Evolutionary conservation across 2,888 invertebrate species (phyloP).

Genomic region (Drosophila koepferae): DNA sequence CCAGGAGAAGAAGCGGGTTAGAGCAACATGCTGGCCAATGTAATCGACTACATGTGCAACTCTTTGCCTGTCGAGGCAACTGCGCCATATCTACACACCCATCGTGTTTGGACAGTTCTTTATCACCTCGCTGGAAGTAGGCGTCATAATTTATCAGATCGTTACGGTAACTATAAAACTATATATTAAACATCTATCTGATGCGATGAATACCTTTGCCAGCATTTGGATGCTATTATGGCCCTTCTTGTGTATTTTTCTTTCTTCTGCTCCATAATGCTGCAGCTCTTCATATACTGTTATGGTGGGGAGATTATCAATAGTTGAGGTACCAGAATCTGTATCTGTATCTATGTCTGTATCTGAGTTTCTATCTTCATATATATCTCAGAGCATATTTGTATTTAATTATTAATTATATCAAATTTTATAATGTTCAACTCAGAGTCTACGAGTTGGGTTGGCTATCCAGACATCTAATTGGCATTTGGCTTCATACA

Average conservation of each 20-base stretch:
- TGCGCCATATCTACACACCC: conserved; percentile 76
- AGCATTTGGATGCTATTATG: conserved; percentile 76
- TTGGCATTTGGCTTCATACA: conserved; percentile 79
- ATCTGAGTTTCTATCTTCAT: not conserved
- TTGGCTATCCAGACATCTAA: conserved; percentile 75
- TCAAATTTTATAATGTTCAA: not conserved
- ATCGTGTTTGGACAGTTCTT: conserved; percentile 83
- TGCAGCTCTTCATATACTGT: conserved; percentile 83
- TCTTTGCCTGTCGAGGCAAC: conserved; percentile 68
- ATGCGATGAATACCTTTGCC: not conserved
- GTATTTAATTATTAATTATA: not conserved
- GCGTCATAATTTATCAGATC: conserved; percentile 83
- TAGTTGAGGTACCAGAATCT: conserved; percentile 67
- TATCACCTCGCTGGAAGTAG: conserved; percentile 82
- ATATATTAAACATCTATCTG: not conserved
- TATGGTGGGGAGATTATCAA: conserved; percentile 83
- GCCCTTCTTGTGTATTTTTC: conserved; percentile 70
- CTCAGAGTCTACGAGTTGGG: conserved; percentile 77
- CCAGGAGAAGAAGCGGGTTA: conserved; percentile 5
- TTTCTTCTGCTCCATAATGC: conserved; percentile 78
- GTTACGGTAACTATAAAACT: conserved; percentile 65
- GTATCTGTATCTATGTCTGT: not conserved
- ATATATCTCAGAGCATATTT: not conserved
- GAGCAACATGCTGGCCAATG: conserved; percentile 53
- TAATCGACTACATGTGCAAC: conserved; percentile 73